Base-by-base conservation (phyloP, 2,113 vertebrate genomes). In the Scopus umbretta region DNA sequence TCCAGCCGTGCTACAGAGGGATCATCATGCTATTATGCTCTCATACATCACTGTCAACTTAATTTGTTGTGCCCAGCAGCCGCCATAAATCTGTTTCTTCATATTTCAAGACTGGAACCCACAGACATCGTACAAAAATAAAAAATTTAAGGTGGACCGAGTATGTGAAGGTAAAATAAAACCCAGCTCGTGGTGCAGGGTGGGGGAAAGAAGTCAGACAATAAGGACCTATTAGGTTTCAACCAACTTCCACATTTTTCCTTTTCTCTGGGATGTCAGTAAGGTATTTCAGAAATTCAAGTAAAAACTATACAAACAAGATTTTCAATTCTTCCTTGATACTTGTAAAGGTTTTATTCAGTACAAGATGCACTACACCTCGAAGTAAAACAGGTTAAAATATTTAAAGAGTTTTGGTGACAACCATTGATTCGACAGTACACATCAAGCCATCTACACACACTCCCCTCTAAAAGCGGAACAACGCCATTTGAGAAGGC, bases 1-100 rank as follows among this genome's bases (percentile, higher is more conserved):
- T 98, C 98, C 98, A 95, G 98, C 96, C 97, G 97, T 70, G 98
- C 97, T 97, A 97, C 96, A 88, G 97, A 97, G 98, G 98, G 98
- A 98, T 98, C 98, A 98, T 98, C 96, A 79, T 96, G 98, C 98
- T 98, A 98, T 98, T 98, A 98, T 95, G 98, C 98, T 97, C 98
- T 98, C 99, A 99, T 99, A 99, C 98, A 99, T 99, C 99, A 99
- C 99, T 99, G 99, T 99, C 99, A 99, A 98, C 98, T 99, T 99
- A 99, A 99, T 99, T 98, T 98, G 99, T 99, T 98, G 99, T 99
- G 98, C 99, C 99, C 98, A 99, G 99, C 98, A 98, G 99, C 98
- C 97, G 95, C 99, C 99, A 98, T 99, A 99, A 99, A 99, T 99
- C 99, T 99, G 99, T 98, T 98, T 98, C 99, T 98, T 99, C 99